phyloP scores from a whole-genome alignment of 2,888 invertebrate genomes.

The Yponomeuta plumbellus region DNA sequence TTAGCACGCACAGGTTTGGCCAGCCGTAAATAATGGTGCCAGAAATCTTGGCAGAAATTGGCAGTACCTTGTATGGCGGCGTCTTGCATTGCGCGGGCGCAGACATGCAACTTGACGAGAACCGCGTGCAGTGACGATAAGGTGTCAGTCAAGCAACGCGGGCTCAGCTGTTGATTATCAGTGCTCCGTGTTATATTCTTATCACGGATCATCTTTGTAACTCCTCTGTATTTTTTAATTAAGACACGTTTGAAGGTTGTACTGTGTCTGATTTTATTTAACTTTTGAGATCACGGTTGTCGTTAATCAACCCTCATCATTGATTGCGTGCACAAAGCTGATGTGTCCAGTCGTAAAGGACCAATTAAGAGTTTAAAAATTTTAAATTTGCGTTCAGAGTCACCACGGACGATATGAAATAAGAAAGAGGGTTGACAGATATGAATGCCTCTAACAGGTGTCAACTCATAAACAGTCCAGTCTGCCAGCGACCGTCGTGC shows the following conservation, averaged over 20 bases:
- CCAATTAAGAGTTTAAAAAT: constrained; percentile 20
- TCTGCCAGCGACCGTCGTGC: too few species aligned
- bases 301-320: neutral
- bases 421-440: too few species aligned
- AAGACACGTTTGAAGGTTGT: too few species aligned
- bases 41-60: constrained; percentile 36
- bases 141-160: neutral
- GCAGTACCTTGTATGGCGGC: constrained; percentile 34
- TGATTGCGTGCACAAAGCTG: constrained; percentile 18
- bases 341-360: constrained; percentile 25
- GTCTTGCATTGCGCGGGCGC: constrained; percentile 6
- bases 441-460: too few species aligned
- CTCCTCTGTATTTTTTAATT: too few species aligned
- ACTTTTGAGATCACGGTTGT: too few species aligned
- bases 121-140: neutral
- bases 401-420: too few species aligned
- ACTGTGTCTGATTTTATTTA: too few species aligned
- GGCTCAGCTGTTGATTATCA: neutral
- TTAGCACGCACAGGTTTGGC: constrained; percentile 42
- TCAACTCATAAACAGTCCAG: too few species aligned
- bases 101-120: constrained; percentile 9
- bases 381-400: too few species aligned
- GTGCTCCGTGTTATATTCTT: neutral
- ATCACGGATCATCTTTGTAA: too few species aligned
- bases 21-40: constrained; percentile 41